Base-by-base conservation (phyloP, 2,888 invertebrate genomes). In the Erebia aethiops region DNA sequence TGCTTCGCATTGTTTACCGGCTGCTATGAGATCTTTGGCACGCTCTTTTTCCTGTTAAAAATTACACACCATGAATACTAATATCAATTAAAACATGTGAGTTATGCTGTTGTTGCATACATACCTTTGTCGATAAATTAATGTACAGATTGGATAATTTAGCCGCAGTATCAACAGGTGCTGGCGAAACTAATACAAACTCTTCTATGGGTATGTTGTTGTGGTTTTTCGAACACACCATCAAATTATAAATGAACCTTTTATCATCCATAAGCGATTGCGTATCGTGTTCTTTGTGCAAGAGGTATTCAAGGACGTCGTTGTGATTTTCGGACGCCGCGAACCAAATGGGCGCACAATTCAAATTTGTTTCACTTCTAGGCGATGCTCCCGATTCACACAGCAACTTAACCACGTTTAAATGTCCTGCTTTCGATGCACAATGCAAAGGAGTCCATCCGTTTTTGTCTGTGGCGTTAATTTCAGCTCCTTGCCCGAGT, bases 171-270 rank as follows among this genome's bases (percentile, higher is more conserved):
- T 99, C 99, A 43, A 99, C 99, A 0, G 99, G 99, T 4, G 99
- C 99, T n/a, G 99, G 98, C 0, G 99, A 99, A n/a, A 99, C 98
- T 72, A 99, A 94, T 41, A 99, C 97, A 87, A 99, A 99, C 87
- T 99, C 99, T 86, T 99, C 98, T 75, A 99, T 98, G 0, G 99
- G 99, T 82, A 97, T 97, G 88, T 99, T 99, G 84, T 98, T 97
- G 91, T 98, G 95, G 91, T 97, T 98, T 88, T 99, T 99, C 35
- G 98, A 98, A 88, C 98, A 98, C 52, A 99, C 97, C 98, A 99
- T 99, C 81, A 99, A 94, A 87, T 99, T 99, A 90, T 99, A 99
- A 67, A 99, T 98, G 87, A 99, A 99, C 95, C 98, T 96, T 84
- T 97, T 96, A 86, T 99, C 99, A 77, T 99, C 99, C 98, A 99